Base-by-base conservation (phyloP, 2,888 invertebrate genomes). In the Micoletzkya japonica region DNA sequence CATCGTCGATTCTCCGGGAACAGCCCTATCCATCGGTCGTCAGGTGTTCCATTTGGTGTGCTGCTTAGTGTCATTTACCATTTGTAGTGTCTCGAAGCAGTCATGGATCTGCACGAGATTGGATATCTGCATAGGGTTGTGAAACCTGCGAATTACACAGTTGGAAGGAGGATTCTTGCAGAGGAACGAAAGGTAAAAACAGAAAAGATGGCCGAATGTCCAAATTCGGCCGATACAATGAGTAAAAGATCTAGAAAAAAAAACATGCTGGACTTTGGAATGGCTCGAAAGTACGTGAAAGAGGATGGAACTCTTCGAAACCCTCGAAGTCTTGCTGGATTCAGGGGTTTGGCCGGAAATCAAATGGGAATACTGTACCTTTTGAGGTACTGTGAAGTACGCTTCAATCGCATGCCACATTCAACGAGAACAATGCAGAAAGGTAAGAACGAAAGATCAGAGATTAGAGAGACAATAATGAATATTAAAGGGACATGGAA, bases 191-290 rank as follows among this genome's bases (percentile, higher is more conserved):
- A 76, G 57, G 77, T 72, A n/a, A n/a, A n/a, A n/a, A n/a, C n/a
- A n/a, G n/a, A n/a, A n/a, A n/a, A n/a, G n/a, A n/a, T n/a, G n/a
- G n/a, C n/a, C n/a, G n/a, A n/a, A n/a, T n/a, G n/a, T n/a, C n/a
- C n/a, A n/a, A n/a, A n/a, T n/a, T n/a, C n/a, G n/a, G n/a, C n/a
- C n/a, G n/a, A n/a, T n/a, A n/a, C n/a, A n/a, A n/a, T n/a, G n/a
- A n/a, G n/a, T n/a, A n/a, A n/a, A n/a, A n/a, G n/a, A n/a, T n/a
- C n/a, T n/a, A n/a, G n/a, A n/a, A n/a, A n/a, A n/a, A n/a, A n/a
- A n/a, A n/a, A 76, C 73, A 76, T 78, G 75, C 70, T 78, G 37
- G 78, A 78, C 57, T 77, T 77, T 50, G 78, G 78, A 54, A 79
- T 79, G 78, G 76, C 76, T 24, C 72, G 78, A 24, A 79, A 77